Base-by-base conservation (phyloP, 2,888 invertebrate genomes). In the Malacosoma neustria region DNA sequence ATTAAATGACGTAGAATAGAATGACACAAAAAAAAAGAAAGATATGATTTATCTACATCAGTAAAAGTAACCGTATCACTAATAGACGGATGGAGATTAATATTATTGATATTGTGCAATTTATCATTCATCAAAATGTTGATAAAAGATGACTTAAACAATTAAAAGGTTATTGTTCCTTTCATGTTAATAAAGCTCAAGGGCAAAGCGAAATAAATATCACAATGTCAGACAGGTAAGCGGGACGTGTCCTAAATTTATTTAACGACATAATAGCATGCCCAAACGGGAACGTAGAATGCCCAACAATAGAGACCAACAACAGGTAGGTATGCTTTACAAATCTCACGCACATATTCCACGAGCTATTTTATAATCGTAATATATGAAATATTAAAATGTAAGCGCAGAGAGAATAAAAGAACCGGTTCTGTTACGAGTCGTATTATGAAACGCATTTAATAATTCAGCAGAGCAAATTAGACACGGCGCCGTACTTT, bases 401-500 rank as follows among this genome's bases (percentile, higher is more conserved):
- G 48, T 48, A 47, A 46, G 46, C 45, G 43, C 42, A 43, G 43
- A 49, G 48, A 57, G 48, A 57, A 22, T 49, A 48, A 48, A 54
- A 40, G 41, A 65, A 79, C 81, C 71, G 72, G 79, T 81, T 72
- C 49, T 44, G 64, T 73, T 67, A 70, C 69, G 65, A 70, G 57
- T 63, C 54, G 58, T 70, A 71, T 77, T 81, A 82, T 69, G 74
- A 77, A 75, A 75, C 68, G 60, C 62, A 66, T 74, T 73, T 74
- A 67, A 67, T 66, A 68, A 72, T 72, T 69, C 61, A 55, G 66
- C 54, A 56, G 65, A 61, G 56, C 60, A 69, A 73, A 74, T 80
- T 76, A 73, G 73, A 65, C 48, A 53, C 55, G 68, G 60, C 60
- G 57, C 46, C 53, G 62, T 72, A 81, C 81, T 82, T 84, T 82